Evolutionary conservation across 1,140 invertebrate species (phyloP), one percentile per base, ranked within the genome.

Genomic region (Drosophila watanabei): DNA sequence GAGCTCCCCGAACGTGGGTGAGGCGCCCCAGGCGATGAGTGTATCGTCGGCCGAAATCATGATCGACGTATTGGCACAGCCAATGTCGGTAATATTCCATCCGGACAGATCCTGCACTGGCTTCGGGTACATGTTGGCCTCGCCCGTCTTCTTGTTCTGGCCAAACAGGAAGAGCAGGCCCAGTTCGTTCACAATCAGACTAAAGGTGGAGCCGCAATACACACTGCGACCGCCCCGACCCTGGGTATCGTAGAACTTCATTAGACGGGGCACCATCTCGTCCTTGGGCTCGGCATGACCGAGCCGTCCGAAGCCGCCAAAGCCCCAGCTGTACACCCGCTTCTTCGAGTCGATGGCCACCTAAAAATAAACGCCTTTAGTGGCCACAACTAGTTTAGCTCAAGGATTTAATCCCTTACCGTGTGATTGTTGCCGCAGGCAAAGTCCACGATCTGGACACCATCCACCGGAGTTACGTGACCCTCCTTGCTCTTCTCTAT

Each of bases 61-160:
- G 58, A 98, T 96, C 49, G 97, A 97, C 2, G 97, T 97, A 77
- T 96, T 94, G 30, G 96, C 96, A 60, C 96, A 96, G 5, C 96
- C 97, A 37, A 98, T 95, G 79, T 96, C 96, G 59, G 97, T 95
- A 14, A 99, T 96, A 72, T 97, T 96, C 98, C 98, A 99, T 1
- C 98, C 95, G 77, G 96, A 95, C 2, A 99, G 94, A 94, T 99
- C 98, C 82, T 97, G 97, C 4, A 99, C 96, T 7, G 98, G 97
- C 93, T 99, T 99, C 0, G 98, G 98, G 93, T 99, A 99, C 98
- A 99, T 99, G 80, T 98, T 98, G 2, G 98, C 98, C 92, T 99
- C 98, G 0, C 98, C 98, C 3, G 97, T 97, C 33, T 97, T 95
- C 92, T 98, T 98, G 0, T 97, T 97, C 93, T 98, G 97, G 1